Base-by-base conservation (phyloP, 30 jellyfish, hydroid and myxozoan species). In the Nemopilema nomurai region DNA sequence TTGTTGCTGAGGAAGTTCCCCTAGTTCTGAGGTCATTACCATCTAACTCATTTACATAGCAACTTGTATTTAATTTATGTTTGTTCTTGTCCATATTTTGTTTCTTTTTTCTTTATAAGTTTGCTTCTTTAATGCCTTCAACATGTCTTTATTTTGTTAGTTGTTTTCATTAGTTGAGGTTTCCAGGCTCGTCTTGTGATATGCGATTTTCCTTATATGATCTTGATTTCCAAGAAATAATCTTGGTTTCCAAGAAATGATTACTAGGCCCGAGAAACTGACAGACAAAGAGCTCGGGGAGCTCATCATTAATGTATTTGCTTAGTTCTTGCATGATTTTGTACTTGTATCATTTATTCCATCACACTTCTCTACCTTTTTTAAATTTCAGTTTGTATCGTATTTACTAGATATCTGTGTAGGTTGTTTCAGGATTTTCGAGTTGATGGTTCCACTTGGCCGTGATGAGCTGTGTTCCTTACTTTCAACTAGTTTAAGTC, bases 241-340 rank as follows among this genome's bases (percentile, higher is more conserved):
- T 83, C n/a, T n/a, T 50, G 74, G 67, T 49, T 72, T 52, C 89
- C 78, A 65, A 67, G 92, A 74, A 71, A 83, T 83, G 91, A 83
- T 83, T 83, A 83, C 91, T 62, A 24, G 91, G 90, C 25, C 93
- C 88, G 87, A 85, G 88, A 85, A 76, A 73, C 69, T 85, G 93
- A 85, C 19, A 76, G 79, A 49, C 57, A 16, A 74, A 33, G 62
- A 23, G 79, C 74, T 28, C 29, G 13, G 57, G 57, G 57, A 22
- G 62, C 1, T 22, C 53, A 4, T 29, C 17, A 17, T 26, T 77
- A 49, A 3, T 51, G 26, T 77, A 16, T 77, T 41, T 41, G 57
- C 6, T n/a, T 77, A 8, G 26, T 18, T 50, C 0, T 28, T 75
- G n/a, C 32, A 28, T 25, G 4, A 31, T 0, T 22, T 26, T 17